Percentiles rank a stretch among this genome's conserved stretches.
phyloP scores from a whole-genome alignment of 2,797 vertebrate genomes.

The Uromys caudimaculatus region DNA sequence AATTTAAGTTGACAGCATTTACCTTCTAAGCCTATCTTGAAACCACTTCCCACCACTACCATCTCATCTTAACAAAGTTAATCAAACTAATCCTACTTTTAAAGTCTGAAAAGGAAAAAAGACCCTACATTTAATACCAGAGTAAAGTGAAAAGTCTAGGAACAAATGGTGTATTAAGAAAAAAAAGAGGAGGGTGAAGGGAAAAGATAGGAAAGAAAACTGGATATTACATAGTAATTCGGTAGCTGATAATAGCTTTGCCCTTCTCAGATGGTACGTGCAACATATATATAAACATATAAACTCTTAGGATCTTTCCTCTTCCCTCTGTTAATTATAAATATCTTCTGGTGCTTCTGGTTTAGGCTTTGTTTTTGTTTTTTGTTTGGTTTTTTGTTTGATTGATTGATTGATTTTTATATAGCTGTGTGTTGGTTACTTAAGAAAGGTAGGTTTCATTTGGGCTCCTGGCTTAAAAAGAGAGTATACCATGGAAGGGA shows the following conservation, averaged over 20 bases:
- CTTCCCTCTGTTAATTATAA: not conserved
- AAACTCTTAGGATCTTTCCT: not conserved
- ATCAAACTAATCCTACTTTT: not conserved
- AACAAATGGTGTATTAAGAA: not conserved
- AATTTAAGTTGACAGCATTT: not conserved
- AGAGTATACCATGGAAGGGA: not conserved
- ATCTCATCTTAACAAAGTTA: not conserved
- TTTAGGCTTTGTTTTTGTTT: not conserved
- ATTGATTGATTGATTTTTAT: not conserved
- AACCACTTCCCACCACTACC: not conserved
- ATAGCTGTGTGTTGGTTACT: not conserved
- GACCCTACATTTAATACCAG: not conserved
- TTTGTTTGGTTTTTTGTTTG: too few species aligned
- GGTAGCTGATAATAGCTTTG: too few species aligned
- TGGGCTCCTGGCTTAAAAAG: not conserved
- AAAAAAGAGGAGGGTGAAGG: not conserved
- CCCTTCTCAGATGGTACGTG: not conserved
- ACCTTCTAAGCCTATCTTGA: not conserved
- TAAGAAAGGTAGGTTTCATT: not conserved
- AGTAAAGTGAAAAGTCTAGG: not conserved
- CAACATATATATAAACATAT: not conserved
- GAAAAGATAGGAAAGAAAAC: not conserved
- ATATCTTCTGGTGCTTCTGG: not conserved
- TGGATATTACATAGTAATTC: not conserved
- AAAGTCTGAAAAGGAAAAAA: not conserved